phyloP scores from a whole-genome alignment of 1,140 invertebrate genomes.

The Battus philenor region DNA sequence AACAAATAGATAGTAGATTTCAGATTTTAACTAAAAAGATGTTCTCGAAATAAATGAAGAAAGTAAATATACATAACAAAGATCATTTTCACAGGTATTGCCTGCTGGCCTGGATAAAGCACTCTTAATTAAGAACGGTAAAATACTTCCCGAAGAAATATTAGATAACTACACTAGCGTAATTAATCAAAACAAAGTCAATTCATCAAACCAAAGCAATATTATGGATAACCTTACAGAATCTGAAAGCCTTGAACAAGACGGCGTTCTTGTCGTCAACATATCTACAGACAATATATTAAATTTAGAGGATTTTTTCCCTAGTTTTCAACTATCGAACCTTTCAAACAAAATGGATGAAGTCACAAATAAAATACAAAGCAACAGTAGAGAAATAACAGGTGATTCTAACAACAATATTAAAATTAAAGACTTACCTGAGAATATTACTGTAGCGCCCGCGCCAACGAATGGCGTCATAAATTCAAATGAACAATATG shows the following conservation, averaged over 20 bases:
- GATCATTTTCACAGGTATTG: slow-evolving; percentile 33
- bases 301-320: slow-evolving; percentile 64
- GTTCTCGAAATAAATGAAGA: no score
- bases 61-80: slow-evolving; percentile 6
- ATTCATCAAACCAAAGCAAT: slow-evolving; percentile 34
- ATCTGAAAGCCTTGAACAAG: slow-evolving; percentile 70
- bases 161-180: slow-evolving; percentile 33
- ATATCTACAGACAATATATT: slow-evolving; percentile 68
- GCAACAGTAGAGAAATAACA: slow-evolving; percentile 72
- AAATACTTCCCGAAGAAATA: slow-evolving; percentile 51
- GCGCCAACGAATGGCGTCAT: slow-evolving; percentile 66
- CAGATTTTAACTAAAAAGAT: no score
- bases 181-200: slow-evolving; percentile 31
- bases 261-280: slow-evolving; percentile 70
- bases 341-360: slow-evolving; percentile 63
- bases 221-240: slow-evolving; percentile 59
- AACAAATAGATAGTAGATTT: no score
- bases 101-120: slow-evolving; percentile 61
- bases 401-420: slow-evolving; percentile 68
- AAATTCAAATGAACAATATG: slow-evolving; percentile 44
- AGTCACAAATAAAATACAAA: slow-evolving; percentile 72
- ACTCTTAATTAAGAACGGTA: slow-evolving; percentile 58
- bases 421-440: slow-evolving; percentile 60
- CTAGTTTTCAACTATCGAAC: slow-evolving; percentile 50
- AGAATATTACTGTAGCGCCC: slow-evolving; percentile 60